These are phyloP conservation scores for Notarius quadriscutis DNA, from an alignment of 2,113 vertebrate species.

Conservation along the genomic window DNA sequence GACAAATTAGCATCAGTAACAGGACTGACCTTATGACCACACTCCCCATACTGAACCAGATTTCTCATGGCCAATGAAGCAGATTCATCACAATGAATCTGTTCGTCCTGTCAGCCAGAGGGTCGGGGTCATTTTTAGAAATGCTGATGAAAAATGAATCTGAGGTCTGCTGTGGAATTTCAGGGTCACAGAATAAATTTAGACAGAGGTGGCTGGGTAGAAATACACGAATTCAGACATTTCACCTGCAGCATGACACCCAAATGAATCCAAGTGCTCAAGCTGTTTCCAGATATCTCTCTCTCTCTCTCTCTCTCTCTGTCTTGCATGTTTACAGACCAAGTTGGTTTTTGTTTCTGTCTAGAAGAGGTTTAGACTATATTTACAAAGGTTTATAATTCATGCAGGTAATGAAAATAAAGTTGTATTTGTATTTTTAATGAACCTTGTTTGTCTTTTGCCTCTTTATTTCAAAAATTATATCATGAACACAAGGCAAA, in stretches of 20 bases:
- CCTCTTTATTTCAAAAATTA: neutral
- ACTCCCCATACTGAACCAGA: neutral
- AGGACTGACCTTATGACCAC: neutral
- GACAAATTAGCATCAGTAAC: neutral
- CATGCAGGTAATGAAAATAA: constrained; percentile 69
- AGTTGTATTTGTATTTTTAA: constrained; percentile 55
- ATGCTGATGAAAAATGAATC: constrained; percentile 59
- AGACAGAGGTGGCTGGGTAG: constrained; percentile 33
- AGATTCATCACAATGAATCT: constrained; percentile 54
- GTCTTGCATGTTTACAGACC: constrained; percentile 68
- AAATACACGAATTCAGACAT: no score
- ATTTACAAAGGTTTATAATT: constrained; percentile 67
- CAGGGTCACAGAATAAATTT: constrained; percentile 48
- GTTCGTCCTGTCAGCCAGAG: constrained; percentile 43
- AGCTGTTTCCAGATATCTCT: constrained; percentile 3
- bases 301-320: constrained; percentile 4
- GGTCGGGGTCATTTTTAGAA: constrained; percentile 23
- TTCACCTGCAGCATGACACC: constrained; percentile 10
- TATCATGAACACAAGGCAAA: neutral
- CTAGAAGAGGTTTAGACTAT: constrained; percentile 59
- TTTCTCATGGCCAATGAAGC: constrained; percentile 28
- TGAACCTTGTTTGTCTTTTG: neutral
- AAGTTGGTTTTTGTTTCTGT: constrained; percentile 33
- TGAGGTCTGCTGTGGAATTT: constrained; percentile 55
- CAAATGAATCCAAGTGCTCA: neutral